These are phyloP conservation scores for Drosophila funebris DNA, from an alignment of 1,140 invertebrate species.

Conservation along the genomic window DNA sequence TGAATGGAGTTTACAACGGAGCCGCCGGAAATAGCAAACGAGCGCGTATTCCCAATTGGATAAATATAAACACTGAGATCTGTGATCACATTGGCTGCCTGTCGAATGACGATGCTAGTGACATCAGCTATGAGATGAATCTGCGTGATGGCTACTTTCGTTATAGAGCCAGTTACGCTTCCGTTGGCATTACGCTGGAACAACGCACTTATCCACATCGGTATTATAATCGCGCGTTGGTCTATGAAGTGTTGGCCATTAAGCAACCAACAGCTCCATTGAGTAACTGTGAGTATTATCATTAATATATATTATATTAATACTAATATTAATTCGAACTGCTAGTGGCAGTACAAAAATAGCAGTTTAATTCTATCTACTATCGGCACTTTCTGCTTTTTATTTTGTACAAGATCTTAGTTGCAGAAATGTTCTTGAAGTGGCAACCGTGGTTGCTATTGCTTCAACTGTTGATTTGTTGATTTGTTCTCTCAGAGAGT, in stretches of 20 bases:
- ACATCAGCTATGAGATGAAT: slow-evolving; percentile 79
- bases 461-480: no score
- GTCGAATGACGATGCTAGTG: slow-evolving; percentile 44
- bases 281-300: slow-evolving; percentile 32
- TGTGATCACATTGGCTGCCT: slow-evolving; percentile 47
- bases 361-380: no score
- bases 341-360: not conserved
- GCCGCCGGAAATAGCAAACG: slow-evolving; percentile 84
- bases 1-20: slow-evolving; percentile 86
- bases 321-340: no score
- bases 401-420: no score
- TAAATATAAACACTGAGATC: slow-evolving; percentile 82
- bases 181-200: slow-evolving; percentile 51
- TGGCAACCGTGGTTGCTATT: no score
- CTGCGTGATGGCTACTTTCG: slow-evolving; percentile 62
- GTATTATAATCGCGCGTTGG: slow-evolving; percentile 85
- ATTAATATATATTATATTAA: no score
- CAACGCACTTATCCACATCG: slow-evolving; percentile 86
- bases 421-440: no score
- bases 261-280: not conserved
- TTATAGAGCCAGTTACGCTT: slow-evolving; percentile 26
- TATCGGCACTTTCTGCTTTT: no score
- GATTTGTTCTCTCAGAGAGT: no score
- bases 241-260: slow-evolving; percentile 84
- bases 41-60: slow-evolving; percentile 85